These are phyloP conservation scores for Acridotheres tristis DNA, from an alignment of 2,797 vertebrate species.

Conservation along the genomic window DNA sequence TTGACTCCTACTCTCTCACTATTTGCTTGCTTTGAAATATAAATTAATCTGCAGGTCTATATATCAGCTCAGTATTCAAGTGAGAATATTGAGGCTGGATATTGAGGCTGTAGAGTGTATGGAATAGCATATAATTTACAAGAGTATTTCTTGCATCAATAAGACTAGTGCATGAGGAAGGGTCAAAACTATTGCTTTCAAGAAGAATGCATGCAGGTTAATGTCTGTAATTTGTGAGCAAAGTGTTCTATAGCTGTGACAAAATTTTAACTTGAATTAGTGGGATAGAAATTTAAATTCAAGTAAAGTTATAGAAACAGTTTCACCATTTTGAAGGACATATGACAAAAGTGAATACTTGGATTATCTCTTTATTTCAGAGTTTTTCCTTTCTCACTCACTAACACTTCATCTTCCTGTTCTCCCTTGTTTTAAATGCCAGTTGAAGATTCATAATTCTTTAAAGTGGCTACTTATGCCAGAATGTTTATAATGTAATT, in stretches of 20 bases:
- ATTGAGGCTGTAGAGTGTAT: not conserved
- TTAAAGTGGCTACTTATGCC: not conserved
- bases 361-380: not conserved
- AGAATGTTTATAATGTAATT: not conserved
- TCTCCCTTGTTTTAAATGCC: not conserved
- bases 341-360: not conserved
- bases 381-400: not conserved
- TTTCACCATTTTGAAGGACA: not conserved
- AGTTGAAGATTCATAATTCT: not conserved
- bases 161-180: not conserved
- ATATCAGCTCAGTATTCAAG: not conserved
- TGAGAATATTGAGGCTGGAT: not conserved
- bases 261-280: not conserved
- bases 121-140: not conserved
- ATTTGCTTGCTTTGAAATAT: not conserved
- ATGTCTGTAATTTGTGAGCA: not conserved
- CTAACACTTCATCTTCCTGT: not conserved
- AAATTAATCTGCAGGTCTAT: not conserved
- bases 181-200: not conserved
- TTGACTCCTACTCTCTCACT: not conserved
- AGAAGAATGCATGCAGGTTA: not conserved
- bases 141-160: not conserved
- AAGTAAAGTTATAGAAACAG: not conserved
- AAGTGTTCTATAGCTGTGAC: not conserved
- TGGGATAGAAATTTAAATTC: not conserved